Base-by-base conservation (phyloP, 2,797 vertebrate species). In the Betta splendens region DNA sequence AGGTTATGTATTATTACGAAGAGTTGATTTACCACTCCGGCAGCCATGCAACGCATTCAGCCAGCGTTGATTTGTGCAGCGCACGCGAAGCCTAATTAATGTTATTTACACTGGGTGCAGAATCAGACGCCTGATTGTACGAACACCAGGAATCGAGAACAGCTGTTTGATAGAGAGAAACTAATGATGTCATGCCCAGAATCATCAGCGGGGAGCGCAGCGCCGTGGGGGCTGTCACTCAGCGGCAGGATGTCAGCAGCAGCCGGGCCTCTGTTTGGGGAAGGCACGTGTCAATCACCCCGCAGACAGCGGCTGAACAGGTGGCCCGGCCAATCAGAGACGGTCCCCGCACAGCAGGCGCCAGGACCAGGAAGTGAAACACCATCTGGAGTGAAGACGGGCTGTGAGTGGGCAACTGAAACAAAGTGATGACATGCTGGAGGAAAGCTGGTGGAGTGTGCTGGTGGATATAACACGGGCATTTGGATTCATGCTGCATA, bases 341-440 rank as follows among this genome's bases (percentile, higher is more conserved):
- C 17, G 56, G 84, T 87, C 89, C 86, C 89, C 75, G 86, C 85
- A 84, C 89, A 92, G 89, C 86, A 85, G 86, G 87, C 55, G n/a
- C 82, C 42, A 65, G 77, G 81, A 91, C 83, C 87, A 91, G 87
- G 87, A 91, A 89, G 86, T 86, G 64, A 81, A 76, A 66, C 75
- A 53, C 91, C 91, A 92, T 92, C 89, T 92, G 91, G 89, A 91
- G 78, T 33, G 72, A 87, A 29, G 80, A 77, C 60, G 82, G 78
- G 77, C 69, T 73, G 65, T 52, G 80, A 84, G 86, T 86, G 85
- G 77, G 75, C 79, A 82, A 79, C 58, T 56, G 79, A 80, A 73
- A 79, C 80, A 78, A 73, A 85, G 68, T 79, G 77, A 66, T 77
- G 81, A 88, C 83, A 83, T 71, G 71, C 59, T 70, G 86, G 66